These are phyloP conservation scores for Euproctis similis DNA, from an alignment of 2,888 invertebrate species.

Conservation along the genomic window DNA sequence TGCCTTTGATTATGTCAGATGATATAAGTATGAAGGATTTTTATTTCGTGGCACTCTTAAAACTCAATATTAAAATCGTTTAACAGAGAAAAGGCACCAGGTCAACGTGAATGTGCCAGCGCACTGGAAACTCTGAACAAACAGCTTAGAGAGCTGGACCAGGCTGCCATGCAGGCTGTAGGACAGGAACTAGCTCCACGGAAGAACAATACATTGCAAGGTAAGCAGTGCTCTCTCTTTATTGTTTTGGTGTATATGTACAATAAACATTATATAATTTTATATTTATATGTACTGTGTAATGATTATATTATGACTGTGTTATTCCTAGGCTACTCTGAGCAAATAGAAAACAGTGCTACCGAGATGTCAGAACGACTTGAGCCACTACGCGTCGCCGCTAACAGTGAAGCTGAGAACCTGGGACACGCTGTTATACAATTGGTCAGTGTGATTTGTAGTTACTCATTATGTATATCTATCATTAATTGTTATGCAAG, in stretches of 20 bases:
- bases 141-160: slow-evolving; percentile 88
- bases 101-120: slow-evolving; percentile 93
- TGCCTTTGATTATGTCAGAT: too few relatives aligned
- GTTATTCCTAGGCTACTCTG: slow-evolving; percentile 77
- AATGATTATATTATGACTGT: too few relatives aligned
- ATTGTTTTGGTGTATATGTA: too few relatives aligned
- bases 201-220: slow-evolving; percentile 82
- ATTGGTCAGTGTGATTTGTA: slow-evolving; percentile 68
- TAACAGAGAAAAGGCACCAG: slow-evolving; percentile 92
- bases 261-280: too few relatives aligned
- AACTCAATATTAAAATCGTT: neutral
- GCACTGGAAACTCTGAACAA: slow-evolving; percentile 86
- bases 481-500: too few relatives aligned
- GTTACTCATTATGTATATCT: neutral
- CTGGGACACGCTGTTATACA: slow-evolving; percentile 91
- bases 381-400: slow-evolving; percentile 89
- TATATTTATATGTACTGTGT: too few relatives aligned
- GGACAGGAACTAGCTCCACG: slow-evolving; percentile 83
- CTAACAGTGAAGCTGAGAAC: slow-evolving; percentile 93
- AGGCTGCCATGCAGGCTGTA: slow-evolving; percentile 91
- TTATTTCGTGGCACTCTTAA: neutral
- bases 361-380: slow-evolving; percentile 89
- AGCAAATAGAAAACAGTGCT: slow-evolving; percentile 86
- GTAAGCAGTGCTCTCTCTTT: too few relatives aligned
- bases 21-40: too few relatives aligned